Evolutionary conservation across 2,113 vertebrate species (phyloP).

Genomic region (Emydocephalus ijimae): DNA sequence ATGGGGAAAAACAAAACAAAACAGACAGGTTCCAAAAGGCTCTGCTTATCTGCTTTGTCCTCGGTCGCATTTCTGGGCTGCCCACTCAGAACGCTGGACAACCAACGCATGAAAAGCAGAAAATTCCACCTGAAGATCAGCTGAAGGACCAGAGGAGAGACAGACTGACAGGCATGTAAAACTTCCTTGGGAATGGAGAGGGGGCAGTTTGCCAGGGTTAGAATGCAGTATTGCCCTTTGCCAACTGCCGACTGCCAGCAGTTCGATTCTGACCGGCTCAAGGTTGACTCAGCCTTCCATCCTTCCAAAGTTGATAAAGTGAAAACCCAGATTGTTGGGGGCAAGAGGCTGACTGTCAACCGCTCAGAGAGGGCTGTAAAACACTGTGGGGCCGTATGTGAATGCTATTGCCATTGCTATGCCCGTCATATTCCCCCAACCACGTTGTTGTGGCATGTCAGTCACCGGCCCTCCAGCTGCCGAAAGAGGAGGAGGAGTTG

Average conservation of each 20-base stretch:
- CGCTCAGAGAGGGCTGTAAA: too few relatives aligned
- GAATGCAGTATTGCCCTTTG: background rate
- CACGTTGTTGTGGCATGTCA: too few relatives aligned
- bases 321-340: background rate
- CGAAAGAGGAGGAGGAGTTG: too few relatives aligned
- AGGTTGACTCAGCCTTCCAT: background rate
- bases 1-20: too few relatives aligned
- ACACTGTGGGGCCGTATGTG: rapidly evolving
- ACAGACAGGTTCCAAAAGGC: background rate
- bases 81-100: background rate
- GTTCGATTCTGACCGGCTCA: background rate
- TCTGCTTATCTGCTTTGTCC: background rate
- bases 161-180: background rate
- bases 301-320: background rate
- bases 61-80: rapidly evolving
- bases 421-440: background rate
- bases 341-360: background rate
- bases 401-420: too few relatives aligned
- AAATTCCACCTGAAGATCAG: background rate
- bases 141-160: background rate
- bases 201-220: background rate
- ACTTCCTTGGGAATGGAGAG: background rate
- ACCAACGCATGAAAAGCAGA: background rate
- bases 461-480: too few relatives aligned
- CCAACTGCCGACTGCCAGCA: background rate